Percentiles rank a stretch among this genome's conserved stretches.
Evolutionary conservation across 37 sponge, comb jelly and placozoan species (phyloP).

Genomic region (Chondrosia reniformis): DNA sequence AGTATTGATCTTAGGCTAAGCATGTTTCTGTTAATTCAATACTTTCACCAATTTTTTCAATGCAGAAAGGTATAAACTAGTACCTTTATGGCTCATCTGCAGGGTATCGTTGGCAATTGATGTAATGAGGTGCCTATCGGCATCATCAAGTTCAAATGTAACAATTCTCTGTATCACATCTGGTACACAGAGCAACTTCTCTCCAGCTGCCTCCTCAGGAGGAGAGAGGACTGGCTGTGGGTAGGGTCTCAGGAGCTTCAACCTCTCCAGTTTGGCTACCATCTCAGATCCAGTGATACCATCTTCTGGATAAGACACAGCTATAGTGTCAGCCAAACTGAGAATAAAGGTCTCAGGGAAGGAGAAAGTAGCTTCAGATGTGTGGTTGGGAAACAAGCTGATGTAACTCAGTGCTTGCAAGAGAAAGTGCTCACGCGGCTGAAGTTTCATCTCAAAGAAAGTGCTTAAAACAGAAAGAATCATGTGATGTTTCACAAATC

Average conservation of each 20-base stretch:
- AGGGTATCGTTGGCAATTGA: neutral
- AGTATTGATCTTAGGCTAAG: too few relatives aligned
- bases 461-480: neutral
- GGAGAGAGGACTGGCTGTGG: slow-evolving; percentile 18
- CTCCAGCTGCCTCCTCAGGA: neutral
- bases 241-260: neutral
- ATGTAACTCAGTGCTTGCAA: neutral
- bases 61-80: too few relatives aligned
- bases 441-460: neutral
- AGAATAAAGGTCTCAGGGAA: neutral
- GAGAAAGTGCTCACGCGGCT: neutral
- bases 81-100: too few relatives aligned
- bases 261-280: neutral
- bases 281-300: neutral
- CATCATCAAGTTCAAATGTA: neutral
- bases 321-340: neutral
- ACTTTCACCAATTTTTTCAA: too few relatives aligned
- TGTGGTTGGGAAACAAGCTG: neutral
- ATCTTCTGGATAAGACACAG: too few relatives aligned
- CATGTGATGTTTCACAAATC: neutral
- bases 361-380: neutral
- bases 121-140: neutral
- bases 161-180: neutral
- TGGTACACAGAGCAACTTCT: neutral
- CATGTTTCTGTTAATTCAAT: too few relatives aligned